Conservation (phyloP, 2,888 invertebrate species). For the Augochlorella aurata region DNA sequence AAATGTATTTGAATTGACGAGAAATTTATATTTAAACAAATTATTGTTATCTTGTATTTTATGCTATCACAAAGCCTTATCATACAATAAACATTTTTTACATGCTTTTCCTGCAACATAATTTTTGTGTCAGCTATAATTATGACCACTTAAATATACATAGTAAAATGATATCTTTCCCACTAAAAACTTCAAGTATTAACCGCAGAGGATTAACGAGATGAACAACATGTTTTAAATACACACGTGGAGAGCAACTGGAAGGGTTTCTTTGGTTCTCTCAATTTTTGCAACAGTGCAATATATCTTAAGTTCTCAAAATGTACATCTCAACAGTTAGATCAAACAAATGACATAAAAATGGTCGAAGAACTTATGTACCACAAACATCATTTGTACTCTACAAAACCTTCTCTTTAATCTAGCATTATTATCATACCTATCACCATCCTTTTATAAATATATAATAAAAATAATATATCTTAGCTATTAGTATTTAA, state of each 20-base stretch:
- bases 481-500: constrained; percentile 47
- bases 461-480: constrained; percentile 59
- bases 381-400: constrained; percentile 51
- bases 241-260: not conserved
- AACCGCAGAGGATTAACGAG: not conserved
- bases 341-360: constrained; percentile 36
- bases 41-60: constrained; percentile 29
- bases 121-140: not conserved
- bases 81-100: constrained; percentile 43
- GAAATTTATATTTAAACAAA: constrained; percentile 15
- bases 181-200: constrained; percentile 11
- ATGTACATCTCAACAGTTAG: constrained; percentile 35
- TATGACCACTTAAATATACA: constrained; percentile 11
- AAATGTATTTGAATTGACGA: constrained; percentile 3
- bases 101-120: constrained; percentile 35
- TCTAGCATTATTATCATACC: constrained; percentile 43
- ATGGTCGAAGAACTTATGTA: constrained; percentile 18
- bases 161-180: constrained; percentile 27
- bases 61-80: constrained; percentile 34
- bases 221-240: constrained; percentile 6
- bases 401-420: constrained; percentile 50
- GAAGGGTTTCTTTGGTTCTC: not conserved
- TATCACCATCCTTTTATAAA: constrained; percentile 57
- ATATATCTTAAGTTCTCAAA: constrained; percentile 22
- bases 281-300: constrained; percentile 14